Percentiles rank a stretch among this genome's conserved stretches.
Conservation (phyloP, 2,888 invertebrate species). For the Peribatodes rhomboidaria region DNA sequence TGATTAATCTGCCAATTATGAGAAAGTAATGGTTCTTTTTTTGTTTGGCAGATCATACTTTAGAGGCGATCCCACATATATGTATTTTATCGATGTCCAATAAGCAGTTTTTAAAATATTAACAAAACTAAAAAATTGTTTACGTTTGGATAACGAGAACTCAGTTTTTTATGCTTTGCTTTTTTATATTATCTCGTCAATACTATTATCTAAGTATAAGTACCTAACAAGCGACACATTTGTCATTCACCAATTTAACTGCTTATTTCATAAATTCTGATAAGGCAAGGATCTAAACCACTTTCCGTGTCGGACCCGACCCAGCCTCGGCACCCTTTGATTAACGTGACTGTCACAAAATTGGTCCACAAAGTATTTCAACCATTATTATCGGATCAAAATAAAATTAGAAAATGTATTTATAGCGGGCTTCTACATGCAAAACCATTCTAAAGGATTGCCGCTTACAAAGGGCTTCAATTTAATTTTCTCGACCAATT, state of each 20-base stretch:
- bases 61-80: too few species aligned
- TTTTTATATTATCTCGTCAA: too few species aligned
- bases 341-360: conserved; percentile 42
- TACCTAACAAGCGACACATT: conserved; percentile 12
- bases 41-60: too few species aligned
- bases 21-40: too few species aligned
- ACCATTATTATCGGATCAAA: conserved; percentile 34
- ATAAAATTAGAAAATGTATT: conserved; percentile 34
- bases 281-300: conserved; percentile 35
- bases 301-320: conserved; percentile 39
- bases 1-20: too few species aligned
- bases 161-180: too few species aligned
- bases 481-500: conserved; percentile 39
- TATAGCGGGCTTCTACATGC: conserved; percentile 27
- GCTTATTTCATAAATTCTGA: conserved; percentile 37
- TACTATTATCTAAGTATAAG: too few species aligned
- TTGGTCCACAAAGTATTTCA: conserved; percentile 31
- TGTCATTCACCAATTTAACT: conserved; percentile 21
- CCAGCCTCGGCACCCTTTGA: conserved; percentile 30
- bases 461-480: conserved; percentile 27
- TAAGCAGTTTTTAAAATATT: too few species aligned
- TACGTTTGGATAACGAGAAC: too few species aligned
- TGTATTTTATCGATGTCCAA: too few species aligned
- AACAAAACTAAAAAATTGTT: too few species aligned
- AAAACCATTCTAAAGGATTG: conserved; percentile 26